Percentiles rank a stretch among this genome's conserved stretches.
Evolutionary conservation across 2,113 vertebrate species (phyloP).

Genomic region (Crotalus tigris): DNA sequence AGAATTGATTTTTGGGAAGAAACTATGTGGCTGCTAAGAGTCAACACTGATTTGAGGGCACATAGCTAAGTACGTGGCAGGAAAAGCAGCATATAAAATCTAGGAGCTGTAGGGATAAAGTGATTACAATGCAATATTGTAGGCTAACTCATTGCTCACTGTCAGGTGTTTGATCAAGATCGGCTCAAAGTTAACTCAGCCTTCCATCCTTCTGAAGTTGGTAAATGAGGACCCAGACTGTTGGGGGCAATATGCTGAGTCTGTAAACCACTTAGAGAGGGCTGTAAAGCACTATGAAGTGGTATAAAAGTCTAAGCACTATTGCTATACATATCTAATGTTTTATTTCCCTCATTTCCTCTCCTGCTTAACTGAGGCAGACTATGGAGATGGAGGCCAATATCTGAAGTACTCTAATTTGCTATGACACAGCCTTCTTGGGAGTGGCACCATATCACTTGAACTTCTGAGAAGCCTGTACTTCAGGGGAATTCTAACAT

Average conservation of each 20-base stretch:
- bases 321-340: background rate
- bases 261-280: background rate
- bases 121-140: background rate
- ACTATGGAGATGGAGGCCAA: background rate
- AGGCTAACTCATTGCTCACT: background rate
- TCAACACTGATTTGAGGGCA: background rate
- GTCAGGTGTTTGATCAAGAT: background rate
- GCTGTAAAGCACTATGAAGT: background rate
- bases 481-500: background rate
- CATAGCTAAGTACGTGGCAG: background rate
- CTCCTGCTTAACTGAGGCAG: background rate
- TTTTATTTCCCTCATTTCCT: background rate
- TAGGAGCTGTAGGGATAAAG: too few species aligned
- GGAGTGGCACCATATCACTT: background rate
- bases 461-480: background rate
- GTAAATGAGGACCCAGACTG: background rate
- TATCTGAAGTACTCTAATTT: background rate
- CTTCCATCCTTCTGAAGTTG: background rate
- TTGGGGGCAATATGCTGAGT: background rate
- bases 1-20: background rate
- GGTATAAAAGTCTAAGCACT: background rate
- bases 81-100: background rate
- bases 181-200: background rate
- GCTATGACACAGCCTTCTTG: background rate
- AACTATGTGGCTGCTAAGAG: background rate